Base-by-base conservation (phyloP, 2,888 invertebrate species). In the Ormyrus pomaceus region DNA sequence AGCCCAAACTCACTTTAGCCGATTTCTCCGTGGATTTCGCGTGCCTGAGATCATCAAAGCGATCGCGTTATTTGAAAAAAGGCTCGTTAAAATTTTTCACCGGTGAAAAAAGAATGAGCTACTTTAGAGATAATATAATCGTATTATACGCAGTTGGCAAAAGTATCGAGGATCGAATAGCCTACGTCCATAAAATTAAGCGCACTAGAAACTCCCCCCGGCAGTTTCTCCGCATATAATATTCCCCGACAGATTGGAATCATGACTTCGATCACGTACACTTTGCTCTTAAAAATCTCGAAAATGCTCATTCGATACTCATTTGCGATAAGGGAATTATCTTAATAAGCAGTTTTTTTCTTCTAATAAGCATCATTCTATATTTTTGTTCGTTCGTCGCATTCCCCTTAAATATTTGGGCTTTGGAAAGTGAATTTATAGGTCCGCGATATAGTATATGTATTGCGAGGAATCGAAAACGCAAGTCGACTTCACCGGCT, bases 401-500 rank as follows among this genome's bases (percentile, higher is more conserved):
- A 34, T 34, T 34, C 34, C 34, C 0, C 4, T 34, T 34, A 34
- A 34, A 34, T 34, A 34, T 34, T 34, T 34, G 34, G 34, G 34
- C 3, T 34, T 34, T 34, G 34, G 34, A 34, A 34, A 34, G 34
- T 34, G 34, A 34, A 34, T 34, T 34, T 34, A 34, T 34, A 34
- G 34, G 34, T 34, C 34, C 4, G 34, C 34, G 34, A 34, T 34
- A 34, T 34, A 34, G n/a, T n/a, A n/a, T 34, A 19, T 34, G 5
- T n/a, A n/a, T 56, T n/a, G 13, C 55, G n/a, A 55, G 11, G 9
- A 56, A 46, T 45, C 19, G 62, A 48, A 34, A 34, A 19, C 46
- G 48, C 61, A 48, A 55, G 64, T 56, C 59, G 55, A 73, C 65
- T 73, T 73, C 64, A 56, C 73, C 48, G 7, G 7, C 73, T 65